Conservation (phyloP, 1,140 invertebrate genomes). For the Papilio machaon region DNA sequence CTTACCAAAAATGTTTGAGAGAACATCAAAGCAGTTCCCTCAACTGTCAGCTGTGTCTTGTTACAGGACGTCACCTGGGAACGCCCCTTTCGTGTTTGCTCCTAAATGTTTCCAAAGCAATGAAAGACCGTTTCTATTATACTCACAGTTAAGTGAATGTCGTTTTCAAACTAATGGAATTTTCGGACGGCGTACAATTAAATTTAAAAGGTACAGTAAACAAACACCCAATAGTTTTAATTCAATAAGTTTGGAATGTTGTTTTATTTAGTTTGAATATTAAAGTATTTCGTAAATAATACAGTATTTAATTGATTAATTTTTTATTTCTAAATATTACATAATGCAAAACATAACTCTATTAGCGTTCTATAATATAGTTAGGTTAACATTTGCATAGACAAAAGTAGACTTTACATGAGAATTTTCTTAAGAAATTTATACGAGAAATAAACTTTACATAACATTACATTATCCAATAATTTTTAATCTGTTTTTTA, state of each 20-base stretch:
- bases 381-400: too few species aligned
- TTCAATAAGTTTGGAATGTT: not conserved
- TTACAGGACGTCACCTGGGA: constrained; percentile 24
- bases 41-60: not conserved
- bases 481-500: too few species aligned
- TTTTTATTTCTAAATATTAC: too few species aligned
- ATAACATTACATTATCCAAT: too few species aligned
- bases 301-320: too few species aligned
- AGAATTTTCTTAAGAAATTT: too few species aligned
- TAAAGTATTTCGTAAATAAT: too few species aligned
- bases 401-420: too few species aligned
- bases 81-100: constrained; percentile 21
- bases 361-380: too few species aligned
- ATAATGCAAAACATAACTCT: too few species aligned
- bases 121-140: not conserved
- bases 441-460: too few species aligned
- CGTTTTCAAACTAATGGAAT: constrained; percentile 4
- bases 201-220: not conserved
- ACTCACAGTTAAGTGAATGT: not conserved
- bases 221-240: not conserved
- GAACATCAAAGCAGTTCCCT: not conserved
- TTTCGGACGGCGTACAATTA: not conserved
- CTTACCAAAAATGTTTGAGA: not conserved
- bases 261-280: not conserved
- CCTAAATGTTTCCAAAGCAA: constrained; percentile 8